These are phyloP conservation scores for Cryptotis parvus DNA, from an alignment of 2,113 vertebrate genomes.

Conservation along the genomic window DNA sequence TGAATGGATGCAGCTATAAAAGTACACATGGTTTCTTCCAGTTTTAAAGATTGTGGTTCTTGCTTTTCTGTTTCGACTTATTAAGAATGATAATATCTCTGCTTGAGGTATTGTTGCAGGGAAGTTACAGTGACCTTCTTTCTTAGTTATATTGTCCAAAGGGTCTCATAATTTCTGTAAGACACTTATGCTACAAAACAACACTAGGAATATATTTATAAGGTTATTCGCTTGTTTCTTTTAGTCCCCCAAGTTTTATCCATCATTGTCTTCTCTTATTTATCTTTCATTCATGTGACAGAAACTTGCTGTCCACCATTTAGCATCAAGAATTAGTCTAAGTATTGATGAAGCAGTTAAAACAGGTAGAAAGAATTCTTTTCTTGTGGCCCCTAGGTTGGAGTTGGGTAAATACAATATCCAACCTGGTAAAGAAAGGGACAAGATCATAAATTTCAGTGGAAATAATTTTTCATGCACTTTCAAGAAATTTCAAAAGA, in stretches of 20 bases:
- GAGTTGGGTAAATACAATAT: neutral
- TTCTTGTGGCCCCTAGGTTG: neutral
- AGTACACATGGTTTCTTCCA: neutral
- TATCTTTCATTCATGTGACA: neutral
- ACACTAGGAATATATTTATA: neutral
- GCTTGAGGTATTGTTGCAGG: neutral
- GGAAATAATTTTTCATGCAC: too few relatives aligned
- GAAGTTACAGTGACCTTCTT: neutral
- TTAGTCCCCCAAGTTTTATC: neutral
- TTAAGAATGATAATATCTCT: neutral
- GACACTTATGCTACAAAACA: neutral
- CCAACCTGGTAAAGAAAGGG: neutral
- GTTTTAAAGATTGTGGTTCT: constrained; percentile 21
- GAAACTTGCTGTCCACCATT: neutral
- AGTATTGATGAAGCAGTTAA: neutral
- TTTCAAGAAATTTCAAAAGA: too few relatives aligned
- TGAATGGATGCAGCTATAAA: neutral
- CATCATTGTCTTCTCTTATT: neutral
- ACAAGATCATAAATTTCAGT: neutral
- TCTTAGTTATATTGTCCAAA: neutral
- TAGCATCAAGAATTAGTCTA: neutral
- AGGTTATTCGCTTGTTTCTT: neutral
- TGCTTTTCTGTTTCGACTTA: constrained; percentile 2
- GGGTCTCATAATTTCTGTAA: neutral
- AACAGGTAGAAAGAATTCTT: neutral